Evolutionary conservation across 1,140 invertebrate genomes (phyloP).

Genomic region (Drosophila tsacasi): DNA sequence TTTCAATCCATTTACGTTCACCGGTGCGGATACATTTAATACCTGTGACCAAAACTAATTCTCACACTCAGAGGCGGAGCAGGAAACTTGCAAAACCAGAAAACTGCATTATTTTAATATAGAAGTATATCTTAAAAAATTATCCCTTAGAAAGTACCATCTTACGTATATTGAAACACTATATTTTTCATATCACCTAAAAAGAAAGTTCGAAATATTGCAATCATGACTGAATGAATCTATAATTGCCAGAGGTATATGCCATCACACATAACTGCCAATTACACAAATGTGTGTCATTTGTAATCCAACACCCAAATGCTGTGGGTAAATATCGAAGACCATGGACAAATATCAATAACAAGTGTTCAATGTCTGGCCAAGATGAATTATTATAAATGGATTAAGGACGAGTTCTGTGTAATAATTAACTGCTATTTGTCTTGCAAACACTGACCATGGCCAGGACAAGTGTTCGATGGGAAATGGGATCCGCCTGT

Average conservation of each 20-base stretch:
- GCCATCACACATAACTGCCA: conserved; percentile 9
- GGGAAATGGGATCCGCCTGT: conserved; percentile 39
- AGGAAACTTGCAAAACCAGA: no score
- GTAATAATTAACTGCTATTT: conserved; percentile 70
- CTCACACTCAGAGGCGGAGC: no score
- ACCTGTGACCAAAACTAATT: not conserved
- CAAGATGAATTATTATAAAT: conserved; percentile 58
- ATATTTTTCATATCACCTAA: not conserved
- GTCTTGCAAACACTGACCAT: conserved; percentile 43
- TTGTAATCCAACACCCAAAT: conserved; percentile 22
- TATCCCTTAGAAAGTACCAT: not conserved
- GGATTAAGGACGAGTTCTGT: conserved; percentile 55
- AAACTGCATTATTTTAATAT: no score
- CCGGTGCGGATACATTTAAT: conserved; percentile 1
- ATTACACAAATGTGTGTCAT: conserved; percentile 15
- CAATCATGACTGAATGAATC: not conserved
- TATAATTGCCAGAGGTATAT: not conserved
- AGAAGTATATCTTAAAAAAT: not conserved
- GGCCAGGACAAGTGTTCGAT: conserved; percentile 22
- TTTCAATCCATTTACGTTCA: not conserved
- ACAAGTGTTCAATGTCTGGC: conserved; percentile 32
- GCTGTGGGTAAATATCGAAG: conserved; percentile 21
- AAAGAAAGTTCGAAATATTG: no score
- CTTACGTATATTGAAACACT: no score
- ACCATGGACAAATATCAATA: conserved; percentile 44